Base-by-base conservation (phyloP, 2,113 vertebrate genomes). In the Tautogolabrus adspersus region DNA sequence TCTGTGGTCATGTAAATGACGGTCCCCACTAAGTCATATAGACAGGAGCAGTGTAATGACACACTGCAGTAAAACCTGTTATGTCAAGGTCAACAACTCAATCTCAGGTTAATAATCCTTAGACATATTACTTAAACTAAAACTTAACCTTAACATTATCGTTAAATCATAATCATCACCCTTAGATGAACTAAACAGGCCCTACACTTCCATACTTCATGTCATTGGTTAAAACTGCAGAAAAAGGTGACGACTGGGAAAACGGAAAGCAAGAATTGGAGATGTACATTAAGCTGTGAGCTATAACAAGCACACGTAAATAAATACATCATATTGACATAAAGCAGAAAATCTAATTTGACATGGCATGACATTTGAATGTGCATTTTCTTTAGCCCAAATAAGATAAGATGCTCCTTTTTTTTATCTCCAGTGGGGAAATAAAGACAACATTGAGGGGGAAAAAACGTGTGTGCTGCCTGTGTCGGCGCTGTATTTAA, bases 401-500 rank as follows among this genome's bases (percentile, higher is more conserved):
- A 34, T 6, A 34, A 34, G 30, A 34, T 34, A 6, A 6, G 30
- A 34, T 34, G 30, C 30, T 6, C 30, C 30, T 34, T 34, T 34
- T 26, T n/a, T 26, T 3, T 1, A 26, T 26, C 26, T 26, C 26
- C 26, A 26, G 26, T 26, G 26, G 26, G 30, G 30, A 51, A 79
- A 72, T 21, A 22, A 42, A 15, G 63, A 52, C 56, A 65, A 55
- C n/a, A 57, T 19, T 1, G 10, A 62, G 44, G 15, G 3, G 18
- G 0, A 22, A 52, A 56, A 15, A 18, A 12, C n/a, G n/a, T 3
- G 8, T 34, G 19, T 40, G 60, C 56, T 18, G n/a, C 63, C 9
- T 22, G 52, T 64, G 73, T 16, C 8, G 0, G n/a, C 12, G 63
- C 30, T 55, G 55, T 18, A 68, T 86, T 89, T 89, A 92, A 93